Evolutionary conservation across 2,888 invertebrate genomes (phyloP), one percentile per base, ranked within the genome.

Genomic region (Ormyrus pomaceus): DNA sequence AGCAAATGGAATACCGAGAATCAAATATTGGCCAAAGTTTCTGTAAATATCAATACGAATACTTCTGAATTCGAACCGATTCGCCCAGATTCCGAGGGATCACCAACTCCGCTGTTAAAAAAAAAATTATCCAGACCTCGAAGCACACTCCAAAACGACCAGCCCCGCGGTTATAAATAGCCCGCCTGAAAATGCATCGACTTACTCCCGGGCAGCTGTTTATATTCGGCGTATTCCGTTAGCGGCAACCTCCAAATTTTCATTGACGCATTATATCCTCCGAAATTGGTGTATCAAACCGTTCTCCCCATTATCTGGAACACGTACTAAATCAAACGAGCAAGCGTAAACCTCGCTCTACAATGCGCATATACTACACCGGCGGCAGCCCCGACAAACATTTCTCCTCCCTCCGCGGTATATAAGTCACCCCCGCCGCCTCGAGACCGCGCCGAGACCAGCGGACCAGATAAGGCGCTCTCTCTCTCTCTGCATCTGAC

Each of bases 241-340:
- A 2, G 56, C n/a, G 4, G 9, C 2, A 9, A 2, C 56, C 1
- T 7, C 10, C 59, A 8, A 59, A 59, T 34, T 59, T 59, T 34
- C 56, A n/a, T 6, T 56, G 56, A 11, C 34, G 59, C 56, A 13
- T 56, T n/a, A 11, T 56, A n/a, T 61, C 6, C 8, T 0, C 64
- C 46, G 4, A 51, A 51, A 66, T 66, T 66, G 48, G 34, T 66
- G 19, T 19, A 66, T 11, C 46, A 46, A 46, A 62, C 62, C 9
- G 1, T 34, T 8, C 9, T 34, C 8, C 8, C 66, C 51, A 66
- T 66, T 66, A 65, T 46, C 51, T 9, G 13, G 51, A 51, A 48
- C 66, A 66, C 51, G 66, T 51, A 66, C 34, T 66, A 66, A 66
- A 66, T 66, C 51, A 66, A 10, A 13, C 51, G 19, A 51, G 66